Evolutionary conservation across 2,113 vertebrate species (phyloP).

Genomic region (Oncorhynchus nerka): DNA sequence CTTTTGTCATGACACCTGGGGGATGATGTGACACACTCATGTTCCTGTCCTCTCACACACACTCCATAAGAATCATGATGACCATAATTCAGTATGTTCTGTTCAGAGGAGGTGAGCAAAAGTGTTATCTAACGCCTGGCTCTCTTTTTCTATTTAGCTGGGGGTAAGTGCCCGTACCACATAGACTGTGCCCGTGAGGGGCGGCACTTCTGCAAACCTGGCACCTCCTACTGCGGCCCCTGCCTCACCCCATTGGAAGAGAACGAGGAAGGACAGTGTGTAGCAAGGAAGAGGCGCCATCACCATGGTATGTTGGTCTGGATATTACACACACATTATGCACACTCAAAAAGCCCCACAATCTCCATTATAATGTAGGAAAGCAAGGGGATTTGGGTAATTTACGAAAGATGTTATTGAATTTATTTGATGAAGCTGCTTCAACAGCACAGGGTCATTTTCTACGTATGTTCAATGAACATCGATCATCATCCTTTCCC

Average conservation of each 20-base stretch:
- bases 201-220: slow-evolving; percentile 68
- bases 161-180: slow-evolving; percentile 66
- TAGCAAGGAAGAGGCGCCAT: slow-evolving; percentile 35
- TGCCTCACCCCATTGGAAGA: slow-evolving; percentile 77
- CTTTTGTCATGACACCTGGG: background rate
- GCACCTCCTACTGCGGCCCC: slow-evolving; percentile 76
- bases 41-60: background rate
- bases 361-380: background rate
- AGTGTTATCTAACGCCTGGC: background rate
- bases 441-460: no score
- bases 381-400: no score
- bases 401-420: no score
- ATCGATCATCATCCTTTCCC: no score
- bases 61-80: background rate
- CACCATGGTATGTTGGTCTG: slow-evolving; percentile 31
- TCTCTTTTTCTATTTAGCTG: slow-evolving; percentile 40
- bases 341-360: background rate
- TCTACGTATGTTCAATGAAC: no score
- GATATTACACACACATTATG: background rate
- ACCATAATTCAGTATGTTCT: background rate
- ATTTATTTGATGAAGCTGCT: no score
- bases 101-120: background rate
- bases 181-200: slow-evolving; percentile 78
- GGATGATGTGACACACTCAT: background rate
- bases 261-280: slow-evolving; percentile 66